Percentiles rank a stretch among this genome's conserved stretches.
phyloP scores from a whole-genome alignment of 2,888 invertebrate species.

The Crepidodera aurea region DNA sequence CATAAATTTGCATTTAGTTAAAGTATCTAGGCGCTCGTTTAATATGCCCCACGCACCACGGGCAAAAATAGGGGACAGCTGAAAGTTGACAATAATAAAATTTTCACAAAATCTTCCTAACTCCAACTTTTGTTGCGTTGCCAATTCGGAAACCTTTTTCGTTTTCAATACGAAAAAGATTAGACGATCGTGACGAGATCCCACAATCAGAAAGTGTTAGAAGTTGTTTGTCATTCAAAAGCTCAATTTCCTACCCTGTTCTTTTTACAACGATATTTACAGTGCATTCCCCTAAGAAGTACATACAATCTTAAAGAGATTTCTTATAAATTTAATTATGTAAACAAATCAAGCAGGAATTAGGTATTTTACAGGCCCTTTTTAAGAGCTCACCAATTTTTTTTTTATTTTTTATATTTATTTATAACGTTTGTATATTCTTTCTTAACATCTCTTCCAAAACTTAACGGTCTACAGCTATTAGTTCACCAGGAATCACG shows the following conservation, averaged over 20 bases:
- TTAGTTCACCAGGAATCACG: too few species aligned
- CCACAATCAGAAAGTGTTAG: conserved; percentile 9
- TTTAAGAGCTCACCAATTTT: too few species aligned
- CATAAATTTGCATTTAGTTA: conserved; percentile 20
- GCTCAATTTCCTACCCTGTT: not conserved
- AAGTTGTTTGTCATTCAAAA: conserved; percentile 3
- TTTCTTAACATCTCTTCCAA: too few species aligned
- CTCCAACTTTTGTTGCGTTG: conserved; percentile 21
- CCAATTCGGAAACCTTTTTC: conserved; percentile 27
- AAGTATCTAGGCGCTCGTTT: conserved; percentile 20
- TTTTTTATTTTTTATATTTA: too few species aligned
- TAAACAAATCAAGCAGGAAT: too few species aligned
- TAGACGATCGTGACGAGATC: conserved; percentile 5
- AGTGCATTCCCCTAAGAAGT: not conserved
- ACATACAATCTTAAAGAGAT: not conserved
- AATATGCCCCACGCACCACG: conserved; percentile 30
- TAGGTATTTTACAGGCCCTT: too few species aligned
- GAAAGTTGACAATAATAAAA: conserved; percentile 32
- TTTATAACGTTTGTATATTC: too few species aligned
- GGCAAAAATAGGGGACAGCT: conserved; percentile 30
- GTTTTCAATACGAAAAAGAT: conserved; percentile 28
- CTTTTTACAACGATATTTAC: not conserved
- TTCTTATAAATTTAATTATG: not conserved
- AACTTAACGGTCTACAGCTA: too few species aligned
- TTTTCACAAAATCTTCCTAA: conserved; percentile 26